phyloP scores from a whole-genome alignment of 2,888 invertebrate genomes.

The Deroplatys truncata region DNA sequence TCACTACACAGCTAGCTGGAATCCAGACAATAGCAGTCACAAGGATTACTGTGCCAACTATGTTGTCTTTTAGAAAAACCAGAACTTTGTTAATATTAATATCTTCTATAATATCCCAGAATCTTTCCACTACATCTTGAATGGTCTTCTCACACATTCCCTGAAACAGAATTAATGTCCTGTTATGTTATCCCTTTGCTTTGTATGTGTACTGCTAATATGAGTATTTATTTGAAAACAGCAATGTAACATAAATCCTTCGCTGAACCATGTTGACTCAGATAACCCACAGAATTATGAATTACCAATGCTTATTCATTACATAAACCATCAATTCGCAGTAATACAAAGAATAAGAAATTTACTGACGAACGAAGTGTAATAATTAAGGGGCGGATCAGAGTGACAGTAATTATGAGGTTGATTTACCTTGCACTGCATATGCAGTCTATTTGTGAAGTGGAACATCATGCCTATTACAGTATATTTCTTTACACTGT shows the following conservation, averaged over 20 bases:
- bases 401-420: too few species aligned
- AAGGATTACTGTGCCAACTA: slow-evolving; percentile 88
- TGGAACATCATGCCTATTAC: too few species aligned
- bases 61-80: slow-evolving; percentile 85
- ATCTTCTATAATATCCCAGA: slow-evolving; percentile 97
- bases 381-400: too few species aligned
- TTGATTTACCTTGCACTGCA: too few species aligned
- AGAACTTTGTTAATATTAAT: slow-evolving; percentile 91
- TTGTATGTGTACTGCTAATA: not conserved
- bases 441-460: too few species aligned
- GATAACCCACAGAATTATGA: too few species aligned
- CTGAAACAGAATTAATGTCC: slow-evolving; percentile 47
- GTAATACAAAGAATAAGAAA: too few species aligned
- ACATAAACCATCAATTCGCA: too few species aligned
- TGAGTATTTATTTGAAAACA: not conserved
- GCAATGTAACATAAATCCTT: not conserved
- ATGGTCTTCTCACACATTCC: slow-evolving; percentile 92
- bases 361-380: too few species aligned
- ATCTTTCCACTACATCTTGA: slow-evolving; percentile 90
- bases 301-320: too few species aligned
- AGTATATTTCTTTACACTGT: too few species aligned
- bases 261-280: not conserved
- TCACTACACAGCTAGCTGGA: slow-evolving; percentile 84
- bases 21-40: slow-evolving; percentile 93
- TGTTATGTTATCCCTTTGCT: not conserved